Conservation (phyloP, 2,888 invertebrate species). For the Parnassius apollo region DNA sequence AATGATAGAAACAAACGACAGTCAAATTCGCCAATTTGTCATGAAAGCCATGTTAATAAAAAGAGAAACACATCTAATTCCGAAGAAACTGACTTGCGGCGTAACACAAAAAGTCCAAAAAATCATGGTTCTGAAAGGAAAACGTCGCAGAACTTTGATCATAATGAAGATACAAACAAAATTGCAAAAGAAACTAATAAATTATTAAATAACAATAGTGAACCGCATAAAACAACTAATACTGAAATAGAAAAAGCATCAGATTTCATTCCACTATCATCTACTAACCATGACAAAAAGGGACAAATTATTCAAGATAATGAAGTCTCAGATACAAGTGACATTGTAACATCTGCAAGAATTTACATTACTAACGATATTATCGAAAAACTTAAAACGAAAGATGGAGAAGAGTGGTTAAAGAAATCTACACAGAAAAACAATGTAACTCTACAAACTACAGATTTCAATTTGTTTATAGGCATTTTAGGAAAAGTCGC, state of each 20-base stretch:
- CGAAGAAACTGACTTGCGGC: slow-evolving; percentile 39
- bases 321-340: slow-evolving; percentile 71
- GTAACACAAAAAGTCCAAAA: slow-evolving; percentile 38
- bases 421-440: slow-evolving; percentile 51
- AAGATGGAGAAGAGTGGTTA: slow-evolving; percentile 72
- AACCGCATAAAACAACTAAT: slow-evolving; percentile 30
- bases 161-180: slow-evolving; percentile 20
- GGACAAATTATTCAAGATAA: slow-evolving; percentile 73
- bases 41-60: slow-evolving; percentile 57
- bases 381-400: slow-evolving; percentile 66
- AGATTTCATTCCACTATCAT: slow-evolving; percentile 54
- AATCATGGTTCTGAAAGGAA: slow-evolving; percentile 38
- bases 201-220: slow-evolving; percentile 28
- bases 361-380: slow-evolving; percentile 75
- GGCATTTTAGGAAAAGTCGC: slow-evolving; percentile 71
- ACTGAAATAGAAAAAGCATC: slow-evolving; percentile 41
- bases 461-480: slow-evolving; percentile 60
- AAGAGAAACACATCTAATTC: slow-evolving; percentile 45
- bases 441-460: slow-evolving; percentile 57
- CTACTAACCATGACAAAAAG: slow-evolving; percentile 59
- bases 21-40: slow-evolving; percentile 62
- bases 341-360: slow-evolving; percentile 65
- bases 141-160: slow-evolving; percentile 36
- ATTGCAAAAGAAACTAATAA: slow-evolving; percentile 31
- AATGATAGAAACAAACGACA: slow-evolving; percentile 51